Evolutionary conservation across 2,888 invertebrate genomes (phyloP).

Genomic region (Sepiola atlantica): DNA sequence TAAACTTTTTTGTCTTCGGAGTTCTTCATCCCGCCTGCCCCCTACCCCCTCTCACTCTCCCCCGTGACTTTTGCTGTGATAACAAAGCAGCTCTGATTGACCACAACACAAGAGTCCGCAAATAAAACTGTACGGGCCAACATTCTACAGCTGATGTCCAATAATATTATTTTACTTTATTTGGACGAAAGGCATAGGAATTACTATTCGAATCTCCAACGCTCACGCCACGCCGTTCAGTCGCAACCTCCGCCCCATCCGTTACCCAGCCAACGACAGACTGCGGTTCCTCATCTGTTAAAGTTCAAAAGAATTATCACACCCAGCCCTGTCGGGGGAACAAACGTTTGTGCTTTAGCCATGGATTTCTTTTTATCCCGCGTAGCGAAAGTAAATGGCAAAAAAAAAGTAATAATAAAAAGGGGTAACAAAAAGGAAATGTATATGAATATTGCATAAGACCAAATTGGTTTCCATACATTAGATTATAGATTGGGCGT

Average conservation of each 20-base stretch:
- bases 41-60: no score
- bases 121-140: not conserved
- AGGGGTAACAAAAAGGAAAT: not conserved
- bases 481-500: not conserved
- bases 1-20: not conserved
- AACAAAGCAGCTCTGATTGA: not conserved
- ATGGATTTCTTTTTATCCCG: constrained; percentile 22
- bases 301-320: constrained; percentile 22
- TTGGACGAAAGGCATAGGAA: not conserved
- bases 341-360: constrained; percentile 9
- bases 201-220: not conserved
- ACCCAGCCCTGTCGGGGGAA: not conserved
- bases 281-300: not conserved
- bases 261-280: not conserved
- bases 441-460: constrained; percentile 12
- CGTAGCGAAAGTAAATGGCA: not conserved
- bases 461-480: constrained; percentile 32
- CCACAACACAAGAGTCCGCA: not conserved
- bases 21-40: not conserved
- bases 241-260: not conserved
- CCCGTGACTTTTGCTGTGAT: not conserved
- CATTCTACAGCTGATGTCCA: not conserved
- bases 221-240: no score
- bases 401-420: not conserved
- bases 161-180: not conserved